Base-by-base conservation (phyloP, 2,888 invertebrate genomes). In the Caenorhabditis sp. region DNA sequence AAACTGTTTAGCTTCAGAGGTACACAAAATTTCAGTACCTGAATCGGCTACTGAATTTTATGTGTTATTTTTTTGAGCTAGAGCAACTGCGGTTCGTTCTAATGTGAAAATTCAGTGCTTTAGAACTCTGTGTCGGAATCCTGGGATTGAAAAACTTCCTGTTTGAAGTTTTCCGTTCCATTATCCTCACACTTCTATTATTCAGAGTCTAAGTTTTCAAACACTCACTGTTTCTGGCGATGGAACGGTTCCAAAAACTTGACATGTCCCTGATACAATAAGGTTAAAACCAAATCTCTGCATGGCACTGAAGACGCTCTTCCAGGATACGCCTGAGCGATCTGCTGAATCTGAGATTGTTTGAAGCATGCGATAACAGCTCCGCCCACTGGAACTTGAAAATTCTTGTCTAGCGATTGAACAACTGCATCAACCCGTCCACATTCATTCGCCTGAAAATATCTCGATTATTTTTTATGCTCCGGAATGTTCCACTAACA, bases 341-440 rank as follows among this genome's bases (percentile, higher is more conserved):
- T 91, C 76, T 90, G 89, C 76, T 91, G 90, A 27, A 93, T 89
- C 25, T 91, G 88, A 38, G 89, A 88, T 76, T 91, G 90, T 85
- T 93, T 91, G 87, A 92, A 92, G 0, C 92, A 92, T 26, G 92
- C 93, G 66, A 94, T 91, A 58, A 93, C 90, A 17, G 93, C 92
- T 1, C 93, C 94, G 10, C 94, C 94, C 1, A 94, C 93, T 17
- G 94, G 94, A 26, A 94, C 93, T 68, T 81, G 82, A 72, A 94
- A 91, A 89, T 94, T 94, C 88, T 94, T 94, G 88, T 94, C 94
- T 12, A 93, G 92, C 85, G 93, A 93, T 88, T 94, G 93, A 36
- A 94, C 92, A 88, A 93, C 92, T 5, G 92, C 91, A 89, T 94
- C 93, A 0, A 94, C 90, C 67, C 93, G 90, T 10, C 93, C 93